Base-by-base conservation (phyloP, 2,888 invertebrate genomes). In the Drosophila engyochracea region DNA sequence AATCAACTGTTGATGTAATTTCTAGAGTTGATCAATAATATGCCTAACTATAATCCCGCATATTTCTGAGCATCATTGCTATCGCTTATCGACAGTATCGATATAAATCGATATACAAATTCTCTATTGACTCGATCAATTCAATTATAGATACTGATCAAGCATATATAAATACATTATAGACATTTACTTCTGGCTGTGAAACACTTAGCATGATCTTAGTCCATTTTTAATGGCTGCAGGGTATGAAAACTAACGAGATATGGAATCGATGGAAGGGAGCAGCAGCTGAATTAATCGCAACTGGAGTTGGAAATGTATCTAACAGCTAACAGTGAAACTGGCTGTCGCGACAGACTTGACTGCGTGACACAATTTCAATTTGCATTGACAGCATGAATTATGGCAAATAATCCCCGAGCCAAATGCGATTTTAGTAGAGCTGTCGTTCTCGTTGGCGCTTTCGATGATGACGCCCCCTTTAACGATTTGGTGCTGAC, bases 371-470 rank as follows among this genome's bases (percentile, higher is more conserved):
- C 90, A 87, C 87, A 87, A 87, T 90, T 87, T 87, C 87, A 87
- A 87, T 90, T 87, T 88, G 87, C 85, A 87, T 87, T 90, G 89
- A 88, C 90, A 87, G 87, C 86, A 88, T 87, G 90, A 87, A 88
- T 87, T 87, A 90, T 87, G 83, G 83, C 83, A 90, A 90, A 88
- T 85, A 90, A 85, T 87, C 86, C 83, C 63, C 66, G 41, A 71
- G 85, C 81, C 74, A 87, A 89, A 87, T 81, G 82, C 85, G 82
- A 89, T 84, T 89, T 89, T 82, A 81, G 84, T 80, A 62, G 60
- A 52, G 80, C 75, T 63, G 52, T 63, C 59, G 35, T 16, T n/a
- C 19, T 39, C 10, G 30, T 52, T 37, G 53, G 25, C 35, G 19
- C 51, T 22, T 22, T n/a, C 47, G 44, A 64, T 53, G 52, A 61